Conservation (phyloP, 30 jellyfish, hydroid and myxozoan species). For the Turritopsis rubra region DNA sequence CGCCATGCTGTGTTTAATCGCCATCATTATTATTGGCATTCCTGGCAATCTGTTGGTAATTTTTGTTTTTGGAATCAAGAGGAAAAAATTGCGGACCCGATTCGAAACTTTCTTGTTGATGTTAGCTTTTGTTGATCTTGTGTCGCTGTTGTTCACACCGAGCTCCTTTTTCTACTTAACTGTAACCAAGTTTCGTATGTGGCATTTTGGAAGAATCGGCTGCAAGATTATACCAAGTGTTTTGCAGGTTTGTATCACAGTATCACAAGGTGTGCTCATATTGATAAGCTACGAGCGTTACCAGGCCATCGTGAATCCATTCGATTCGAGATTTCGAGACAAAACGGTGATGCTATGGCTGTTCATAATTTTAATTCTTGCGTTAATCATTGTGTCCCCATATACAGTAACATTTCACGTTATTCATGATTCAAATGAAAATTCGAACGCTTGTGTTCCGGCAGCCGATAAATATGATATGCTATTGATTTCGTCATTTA, state of each 20-base stretch:
- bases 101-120: slow-evolving; percentile 38
- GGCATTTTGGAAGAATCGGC: slow-evolving; percentile 50
- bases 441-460: slow-evolving; percentile 35
- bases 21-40: slow-evolving; percentile 43
- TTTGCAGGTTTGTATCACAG: slow-evolving; percentile 39
- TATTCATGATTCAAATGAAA: not conserved
- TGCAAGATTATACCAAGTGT: slow-evolving; percentile 49
- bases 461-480: slow-evolving; percentile 8
- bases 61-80: slow-evolving; percentile 44
- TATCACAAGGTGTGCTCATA: slow-evolving; percentile 61
- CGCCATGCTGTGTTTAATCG: slow-evolving; percentile 27
- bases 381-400: slow-evolving; percentile 40
- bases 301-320: slow-evolving; percentile 41
- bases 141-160: slow-evolving; percentile 50
- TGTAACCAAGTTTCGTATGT: slow-evolving; percentile 1
- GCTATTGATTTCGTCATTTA: slow-evolving; percentile 19
- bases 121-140: slow-evolving; percentile 56
- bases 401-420: slow-evolving; percentile 27
- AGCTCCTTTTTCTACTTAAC: slow-evolving; percentile 32
- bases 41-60: slow-evolving; percentile 62
- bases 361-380: not conserved
- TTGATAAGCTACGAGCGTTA: slow-evolving; percentile 49
- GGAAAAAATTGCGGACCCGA: slow-evolving; percentile 24
- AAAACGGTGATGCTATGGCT: slow-evolving; percentile 18
- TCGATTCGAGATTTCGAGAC: not conserved